Evolutionary conservation across 2,797 vertebrate species (phyloP).

Genomic region (Otus scops): DNA sequence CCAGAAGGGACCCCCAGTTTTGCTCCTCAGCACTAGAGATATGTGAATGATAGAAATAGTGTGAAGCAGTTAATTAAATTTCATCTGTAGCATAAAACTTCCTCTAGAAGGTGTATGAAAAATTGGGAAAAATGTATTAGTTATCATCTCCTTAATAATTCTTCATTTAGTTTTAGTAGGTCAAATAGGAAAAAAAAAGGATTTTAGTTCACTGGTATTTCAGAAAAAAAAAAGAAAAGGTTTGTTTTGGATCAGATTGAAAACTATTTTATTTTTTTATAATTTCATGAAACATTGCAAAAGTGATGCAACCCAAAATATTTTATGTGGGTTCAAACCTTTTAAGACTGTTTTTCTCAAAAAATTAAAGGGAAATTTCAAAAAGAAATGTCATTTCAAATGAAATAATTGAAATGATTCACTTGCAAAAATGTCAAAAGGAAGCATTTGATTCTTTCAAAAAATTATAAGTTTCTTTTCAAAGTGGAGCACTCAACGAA

Average conservation of each 20-base stretch:
- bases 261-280: neutral
- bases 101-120: neutral
- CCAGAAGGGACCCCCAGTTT: neutral
- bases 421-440: constrained; percentile 6
- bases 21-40: neutral
- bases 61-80: neutral
- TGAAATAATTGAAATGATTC: constrained; percentile 20
- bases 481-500: neutral
- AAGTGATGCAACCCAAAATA: constrained; percentile 25
- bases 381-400: constrained; percentile 31
- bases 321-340: constrained; percentile 34
- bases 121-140: neutral
- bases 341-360: constrained; percentile 20
- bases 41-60: neutral
- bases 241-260: neutral
- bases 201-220: neutral
- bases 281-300: constrained; percentile 4
- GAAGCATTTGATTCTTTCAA: neutral
- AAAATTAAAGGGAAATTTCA: constrained; percentile 40
- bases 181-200: neutral
- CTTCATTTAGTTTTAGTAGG: neutral
- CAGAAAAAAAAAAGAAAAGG: neutral
- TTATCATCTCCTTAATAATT: neutral
- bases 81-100: neutral
- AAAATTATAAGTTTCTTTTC: neutral